A percentile compares a stretch with the other conserved stretches of the same genome.
phyloP scores from a whole-genome alignment of 2,797 vertebrate genomes.

The Antennarius maculatus region DNA sequence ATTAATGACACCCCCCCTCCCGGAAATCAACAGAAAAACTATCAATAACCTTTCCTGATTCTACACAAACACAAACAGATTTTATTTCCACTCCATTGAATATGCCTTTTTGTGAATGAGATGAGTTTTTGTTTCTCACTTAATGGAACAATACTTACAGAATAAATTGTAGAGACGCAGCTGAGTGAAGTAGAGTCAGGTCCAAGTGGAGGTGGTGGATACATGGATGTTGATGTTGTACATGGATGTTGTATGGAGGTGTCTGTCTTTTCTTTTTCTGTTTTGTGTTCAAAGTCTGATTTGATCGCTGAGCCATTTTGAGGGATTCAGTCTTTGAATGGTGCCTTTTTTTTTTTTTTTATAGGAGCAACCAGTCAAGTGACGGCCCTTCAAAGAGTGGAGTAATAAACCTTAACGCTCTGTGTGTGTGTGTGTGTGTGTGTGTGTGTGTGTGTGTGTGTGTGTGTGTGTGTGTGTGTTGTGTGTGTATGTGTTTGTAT shows the following conservation, averaged over 20 bases:
- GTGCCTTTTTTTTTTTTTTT: slow-evolving; percentile 11
- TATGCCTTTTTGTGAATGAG: slow-evolving; percentile 40
- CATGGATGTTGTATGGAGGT: no score
- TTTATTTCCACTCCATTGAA: no score
- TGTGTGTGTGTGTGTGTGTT: no score
- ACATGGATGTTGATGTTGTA: no score
- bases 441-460: no score
- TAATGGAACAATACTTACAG: no score
- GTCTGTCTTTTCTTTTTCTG: not conserved
- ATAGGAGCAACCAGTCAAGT: slow-evolving; percentile 31
- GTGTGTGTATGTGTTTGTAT: no score
- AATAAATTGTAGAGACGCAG: no score
- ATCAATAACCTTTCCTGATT: no score
- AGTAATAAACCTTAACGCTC: slow-evolving; percentile 17
- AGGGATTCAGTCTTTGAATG: slow-evolving; percentile 29
- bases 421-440: not conserved
- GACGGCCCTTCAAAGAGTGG: slow-evolving; percentile 6
- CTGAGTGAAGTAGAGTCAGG: no score
- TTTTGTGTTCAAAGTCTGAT: slow-evolving; percentile 25
- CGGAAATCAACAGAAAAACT: no score
- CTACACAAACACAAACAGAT: slow-evolving; percentile 17
- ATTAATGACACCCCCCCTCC: slow-evolving; percentile 3
- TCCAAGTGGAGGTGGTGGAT: not conserved
- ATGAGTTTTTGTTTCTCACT: slow-evolving; percentile 17
- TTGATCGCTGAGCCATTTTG: slow-evolving; percentile 38